These are phyloP conservation scores for Cydia fagiglandana DNA, from an alignment of 1,140 invertebrate species.

Conservation along the genomic window DNA sequence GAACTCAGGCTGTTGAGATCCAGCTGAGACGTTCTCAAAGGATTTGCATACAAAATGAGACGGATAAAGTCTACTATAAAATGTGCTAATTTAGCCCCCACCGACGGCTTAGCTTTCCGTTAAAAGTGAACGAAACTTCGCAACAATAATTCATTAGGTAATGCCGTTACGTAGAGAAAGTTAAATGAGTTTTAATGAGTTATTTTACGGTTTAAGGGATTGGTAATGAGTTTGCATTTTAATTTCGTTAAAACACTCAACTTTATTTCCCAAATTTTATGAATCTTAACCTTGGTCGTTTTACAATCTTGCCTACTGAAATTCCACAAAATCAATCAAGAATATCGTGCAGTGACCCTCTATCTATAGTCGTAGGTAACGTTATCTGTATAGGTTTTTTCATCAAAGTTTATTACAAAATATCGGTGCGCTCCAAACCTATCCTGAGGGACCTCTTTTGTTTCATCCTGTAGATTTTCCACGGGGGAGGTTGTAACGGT, in stretches of 20 bases:
- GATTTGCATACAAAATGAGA: slow-evolving; percentile 30
- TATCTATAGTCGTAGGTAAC: background rate
- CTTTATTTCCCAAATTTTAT: too few relatives aligned
- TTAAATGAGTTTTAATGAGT: slow-evolving; percentile 30
- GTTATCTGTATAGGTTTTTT: slow-evolving; percentile 29
- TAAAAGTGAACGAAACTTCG: slow-evolving; percentile 29
- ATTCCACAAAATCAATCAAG: background rate
- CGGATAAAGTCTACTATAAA: slow-evolving; percentile 20
- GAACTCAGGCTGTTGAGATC: slow-evolving; percentile 12
- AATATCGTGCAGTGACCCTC: background rate
- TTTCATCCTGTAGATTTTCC: slow-evolving; percentile 28
- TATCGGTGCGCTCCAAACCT: slow-evolving; percentile 27
- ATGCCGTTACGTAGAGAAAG: slow-evolving; percentile 24
- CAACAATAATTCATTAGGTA: slow-evolving; percentile 28
- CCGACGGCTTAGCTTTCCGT: slow-evolving; percentile 11
- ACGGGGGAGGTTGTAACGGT: slow-evolving; percentile 13
- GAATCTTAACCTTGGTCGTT: background rate
- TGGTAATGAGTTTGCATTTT: slow-evolving; percentile 16
- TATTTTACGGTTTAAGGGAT: slow-evolving; percentile 23
- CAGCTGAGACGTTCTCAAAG: slow-evolving; percentile 16
- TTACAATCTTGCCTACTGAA: background rate
- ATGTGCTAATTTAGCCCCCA: slow-evolving; percentile 25
- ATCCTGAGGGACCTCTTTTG: slow-evolving; percentile 31
- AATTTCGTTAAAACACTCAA: slow-evolving; percentile 8
- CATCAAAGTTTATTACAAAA: slow-evolving; percentile 31